These are phyloP conservation scores for Siniperca undulata DNA, from an alignment of 2,797 vertebrate genomes.

Conservation along the genomic window DNA sequence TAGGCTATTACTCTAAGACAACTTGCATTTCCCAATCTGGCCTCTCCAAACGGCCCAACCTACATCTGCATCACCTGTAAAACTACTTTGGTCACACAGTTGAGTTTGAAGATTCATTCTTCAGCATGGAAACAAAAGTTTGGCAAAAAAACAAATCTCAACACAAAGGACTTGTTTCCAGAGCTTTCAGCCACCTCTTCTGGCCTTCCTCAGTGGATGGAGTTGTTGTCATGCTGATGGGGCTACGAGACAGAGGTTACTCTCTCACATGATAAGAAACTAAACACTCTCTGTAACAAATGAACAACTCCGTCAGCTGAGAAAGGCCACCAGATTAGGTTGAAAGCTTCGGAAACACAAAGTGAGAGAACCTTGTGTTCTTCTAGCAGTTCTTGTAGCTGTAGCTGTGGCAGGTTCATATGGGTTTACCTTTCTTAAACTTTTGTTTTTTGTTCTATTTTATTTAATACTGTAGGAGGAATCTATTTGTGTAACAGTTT, in stretches of 20 bases:
- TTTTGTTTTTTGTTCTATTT: too few relatives aligned
- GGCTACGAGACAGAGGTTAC: neutral
- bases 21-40: neutral
- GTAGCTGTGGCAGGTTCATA: too few relatives aligned
- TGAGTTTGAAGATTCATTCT: neutral
- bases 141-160: neutral
- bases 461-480: too few relatives aligned
- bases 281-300: neutral
- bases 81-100: neutral
- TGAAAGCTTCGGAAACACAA: neutral
- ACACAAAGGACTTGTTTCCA: neutral
- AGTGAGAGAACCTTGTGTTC: too few relatives aligned
- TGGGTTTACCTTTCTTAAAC: too few relatives aligned
- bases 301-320: neutral
- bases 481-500: too few relatives aligned
- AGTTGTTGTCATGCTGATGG: neutral
- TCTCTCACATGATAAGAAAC: neutral
- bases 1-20: neutral
- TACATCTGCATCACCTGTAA: neutral
- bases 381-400: too few relatives aligned
- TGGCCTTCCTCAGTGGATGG: neutral
- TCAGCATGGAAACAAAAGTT: neutral
- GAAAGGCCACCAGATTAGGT: neutral
- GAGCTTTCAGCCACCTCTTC: neutral
- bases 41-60: neutral